Evolutionary conservation across 1,140 invertebrate species (phyloP).

Genomic region (Drosophila azteca): DNA sequence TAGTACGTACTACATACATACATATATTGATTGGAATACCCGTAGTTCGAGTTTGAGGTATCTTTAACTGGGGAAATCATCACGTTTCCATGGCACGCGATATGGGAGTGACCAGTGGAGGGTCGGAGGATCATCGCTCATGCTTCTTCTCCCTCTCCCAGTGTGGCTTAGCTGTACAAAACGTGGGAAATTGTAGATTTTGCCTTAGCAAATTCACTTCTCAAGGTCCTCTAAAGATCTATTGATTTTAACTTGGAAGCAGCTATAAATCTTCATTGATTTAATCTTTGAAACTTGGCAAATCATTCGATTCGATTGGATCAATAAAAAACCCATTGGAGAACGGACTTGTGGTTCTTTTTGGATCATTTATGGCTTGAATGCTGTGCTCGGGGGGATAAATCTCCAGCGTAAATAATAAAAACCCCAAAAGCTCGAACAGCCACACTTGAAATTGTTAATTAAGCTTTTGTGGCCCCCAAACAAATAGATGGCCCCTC

Average conservation of each 20-base stretch:
- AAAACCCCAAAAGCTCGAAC: slow-evolving; percentile 13
- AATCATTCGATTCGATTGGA: slow-evolving; percentile 29
- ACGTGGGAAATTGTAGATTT: too few species aligned
- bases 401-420: slow-evolving; percentile 3
- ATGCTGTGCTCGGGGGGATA: slow-evolving; percentile 3
- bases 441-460: slow-evolving; percentile 50
- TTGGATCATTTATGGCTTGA: slow-evolving; percentile 26
- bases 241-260: neutral
- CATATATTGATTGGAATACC: too few species aligned
- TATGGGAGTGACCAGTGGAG: slow-evolving; percentile 7
- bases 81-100: slow-evolving; percentile 67
- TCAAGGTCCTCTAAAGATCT: too few species aligned
- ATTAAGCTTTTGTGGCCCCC: slow-evolving; percentile 49
- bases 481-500: slow-evolving; percentile 15
- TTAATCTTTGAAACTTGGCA: neutral
- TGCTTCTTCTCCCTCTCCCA: too few species aligned
- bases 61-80: slow-evolving; percentile 17
- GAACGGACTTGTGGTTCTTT: slow-evolving; percentile 9
- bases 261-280: slow-evolving; percentile 23
- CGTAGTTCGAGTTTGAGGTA: slow-evolving; percentile 13
- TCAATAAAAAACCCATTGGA: too few species aligned
- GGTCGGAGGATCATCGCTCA: too few species aligned
- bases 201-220: too few species aligned
- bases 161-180: too few species aligned
- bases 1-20: too few species aligned